Conservation (phyloP, 2,113 vertebrate genomes). For the Campylomormyrus numenius region DNA sequence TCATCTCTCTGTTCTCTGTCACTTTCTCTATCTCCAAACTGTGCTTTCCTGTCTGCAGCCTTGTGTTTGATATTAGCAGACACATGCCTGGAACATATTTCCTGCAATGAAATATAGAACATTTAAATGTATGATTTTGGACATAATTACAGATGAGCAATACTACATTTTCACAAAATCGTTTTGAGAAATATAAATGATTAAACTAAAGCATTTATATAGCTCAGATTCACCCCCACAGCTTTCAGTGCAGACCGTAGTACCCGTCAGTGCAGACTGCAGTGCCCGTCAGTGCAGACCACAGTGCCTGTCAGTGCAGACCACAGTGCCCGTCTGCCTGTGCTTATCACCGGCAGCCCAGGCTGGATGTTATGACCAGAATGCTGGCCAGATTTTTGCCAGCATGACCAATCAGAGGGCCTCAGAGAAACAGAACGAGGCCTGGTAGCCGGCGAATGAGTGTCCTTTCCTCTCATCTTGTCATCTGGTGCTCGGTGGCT, state of each 20-base stretch:
- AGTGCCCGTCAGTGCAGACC: too few species aligned
- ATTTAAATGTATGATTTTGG: not conserved
- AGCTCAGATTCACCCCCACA: not conserved
- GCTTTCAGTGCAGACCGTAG: too few species aligned
- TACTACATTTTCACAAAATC: not conserved
- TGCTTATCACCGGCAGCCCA: not conserved
- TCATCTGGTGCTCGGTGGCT: not conserved
- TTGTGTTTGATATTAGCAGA: not conserved
- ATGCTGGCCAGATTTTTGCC: not conserved
- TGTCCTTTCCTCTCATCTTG: not conserved
- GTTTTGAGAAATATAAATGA: not conserved
- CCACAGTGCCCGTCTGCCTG: not conserved
- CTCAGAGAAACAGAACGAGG: not conserved
- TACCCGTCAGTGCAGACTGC: too few species aligned
- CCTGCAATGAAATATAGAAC: not conserved
- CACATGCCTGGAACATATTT: not conserved
- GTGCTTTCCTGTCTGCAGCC: not conserved
- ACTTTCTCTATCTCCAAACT: not conserved
- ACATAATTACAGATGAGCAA: not conserved
- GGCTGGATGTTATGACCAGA: not conserved
- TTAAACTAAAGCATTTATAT: not conserved
- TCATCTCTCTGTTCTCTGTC: not conserved
- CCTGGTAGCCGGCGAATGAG: not conserved
- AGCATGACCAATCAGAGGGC: not conserved
- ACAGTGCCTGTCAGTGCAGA: too few species aligned